Evolutionary conservation across 2,888 invertebrate species (phyloP).

Genomic region (Pinctada fucata): DNA sequence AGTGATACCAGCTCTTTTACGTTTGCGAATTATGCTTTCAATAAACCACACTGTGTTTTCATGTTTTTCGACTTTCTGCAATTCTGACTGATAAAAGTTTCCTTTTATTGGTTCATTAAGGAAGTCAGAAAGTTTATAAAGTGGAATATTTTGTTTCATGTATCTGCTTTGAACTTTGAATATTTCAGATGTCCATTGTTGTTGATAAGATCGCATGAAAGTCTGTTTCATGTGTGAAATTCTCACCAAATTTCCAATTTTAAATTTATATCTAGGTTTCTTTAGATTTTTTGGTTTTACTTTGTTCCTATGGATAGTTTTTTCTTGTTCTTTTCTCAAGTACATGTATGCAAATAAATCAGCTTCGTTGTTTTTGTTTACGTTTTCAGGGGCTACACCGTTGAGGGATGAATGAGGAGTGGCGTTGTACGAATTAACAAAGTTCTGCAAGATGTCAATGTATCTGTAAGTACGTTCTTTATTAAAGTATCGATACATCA

Average conservation of each 20-base stretch:
- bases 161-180: not conserved
- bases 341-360: not conserved
- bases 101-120: not conserved
- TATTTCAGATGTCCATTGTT: slow-evolving; percentile 13
- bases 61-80: slow-evolving; percentile 24
- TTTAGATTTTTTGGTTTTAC: too few relatives aligned
- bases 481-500: not conserved
- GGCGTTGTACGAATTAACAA: not conserved
- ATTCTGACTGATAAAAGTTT: too few relatives aligned
- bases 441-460: slow-evolving; percentile 3
- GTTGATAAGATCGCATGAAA: slow-evolving; percentile 11
- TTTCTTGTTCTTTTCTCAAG: not conserved
- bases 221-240: not conserved
- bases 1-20: slow-evolving; percentile 1
- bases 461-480: not conserved
- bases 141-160: not conserved
- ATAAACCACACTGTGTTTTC: slow-evolving; percentile 24
- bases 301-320: too few relatives aligned
- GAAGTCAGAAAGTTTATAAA: not conserved
- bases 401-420: slow-evolving; percentile 5
- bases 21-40: slow-evolving; percentile 21
- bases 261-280: not conserved
- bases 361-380: not conserved
- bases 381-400: not conserved
- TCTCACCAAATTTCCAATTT: slow-evolving; percentile 9